Percentiles rank a stretch among this genome's conserved stretches.
phyloP scores from a whole-genome alignment of 2,113 vertebrate genomes.

The Hippocampus comes region DNA sequence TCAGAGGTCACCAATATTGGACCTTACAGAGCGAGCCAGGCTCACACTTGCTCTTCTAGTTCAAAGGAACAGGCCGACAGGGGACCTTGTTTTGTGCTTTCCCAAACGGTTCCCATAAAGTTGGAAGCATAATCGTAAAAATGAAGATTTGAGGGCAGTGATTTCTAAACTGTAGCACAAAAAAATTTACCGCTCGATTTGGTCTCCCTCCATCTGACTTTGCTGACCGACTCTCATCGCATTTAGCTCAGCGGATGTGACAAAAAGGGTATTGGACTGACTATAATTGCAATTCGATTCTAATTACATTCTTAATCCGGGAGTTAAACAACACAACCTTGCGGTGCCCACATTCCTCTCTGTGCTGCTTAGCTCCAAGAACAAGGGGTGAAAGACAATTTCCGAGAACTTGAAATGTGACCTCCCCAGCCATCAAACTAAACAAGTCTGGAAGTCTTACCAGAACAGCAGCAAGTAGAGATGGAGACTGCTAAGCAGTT shows the following conservation, averaged over 20 bases:
- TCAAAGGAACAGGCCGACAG: not conserved
- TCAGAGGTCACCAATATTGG: not conserved
- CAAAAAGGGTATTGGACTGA: conserved; percentile 26
- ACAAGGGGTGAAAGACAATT: conserved; percentile 30
- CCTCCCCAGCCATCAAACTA: conserved; percentile 29
- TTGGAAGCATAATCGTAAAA: not conserved
- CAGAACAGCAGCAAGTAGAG: conserved; percentile 44
- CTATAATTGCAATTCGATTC: conserved; percentile 49
- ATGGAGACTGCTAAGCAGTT: conserved; percentile 48
- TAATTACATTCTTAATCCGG: conserved; percentile 40
- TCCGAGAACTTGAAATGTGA: conserved; percentile 40
- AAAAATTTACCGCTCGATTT: not conserved
- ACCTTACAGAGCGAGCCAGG: not conserved
- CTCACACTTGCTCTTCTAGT: not conserved
- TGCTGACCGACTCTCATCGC: conserved; percentile 12
- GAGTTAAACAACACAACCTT: conserved; percentile 50
- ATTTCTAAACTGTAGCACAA: not conserved
- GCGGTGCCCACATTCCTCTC: conserved; percentile 40
- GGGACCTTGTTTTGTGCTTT: not conserved
- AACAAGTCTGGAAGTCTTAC: conserved; percentile 42
- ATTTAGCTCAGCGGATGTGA: conserved; percentile 5
- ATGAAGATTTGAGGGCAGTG: not conserved
- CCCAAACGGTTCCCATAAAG: not conserved
- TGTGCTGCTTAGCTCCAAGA: conserved; percentile 42
- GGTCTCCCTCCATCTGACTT: conserved; percentile 1